These are phyloP conservation scores for Bryconaethiops microstoma DNA, from an alignment of 2,797 vertebrate genomes.

Conservation along the genomic window DNA sequence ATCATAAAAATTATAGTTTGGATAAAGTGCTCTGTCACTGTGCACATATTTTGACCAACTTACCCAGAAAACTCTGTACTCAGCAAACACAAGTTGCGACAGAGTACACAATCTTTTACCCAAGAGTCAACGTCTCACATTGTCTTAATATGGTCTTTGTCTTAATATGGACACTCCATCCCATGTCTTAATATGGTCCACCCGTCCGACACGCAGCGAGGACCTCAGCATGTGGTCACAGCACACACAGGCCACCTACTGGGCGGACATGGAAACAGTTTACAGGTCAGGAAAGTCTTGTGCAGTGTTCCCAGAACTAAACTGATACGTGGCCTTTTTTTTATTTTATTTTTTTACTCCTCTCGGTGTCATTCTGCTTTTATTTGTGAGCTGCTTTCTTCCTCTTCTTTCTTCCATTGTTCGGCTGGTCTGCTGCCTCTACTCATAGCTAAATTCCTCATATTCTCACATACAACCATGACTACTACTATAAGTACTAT, in stretches of 20 bases:
- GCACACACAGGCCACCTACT: neutral
- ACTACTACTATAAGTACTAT: no score
- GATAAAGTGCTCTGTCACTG: constrained; percentile 41
- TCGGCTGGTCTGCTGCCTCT: no score
- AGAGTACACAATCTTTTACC: constrained; percentile 66
- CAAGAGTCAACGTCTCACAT: constrained; percentile 70
- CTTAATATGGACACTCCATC: constrained; percentile 84
- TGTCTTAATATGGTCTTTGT: constrained; percentile 83
- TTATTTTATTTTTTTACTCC: no score
- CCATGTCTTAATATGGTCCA: constrained; percentile 79
- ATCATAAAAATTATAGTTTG: constrained; percentile 47
- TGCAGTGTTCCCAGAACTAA: no score
- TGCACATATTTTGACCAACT: constrained; percentile 60
- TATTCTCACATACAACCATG: no score
- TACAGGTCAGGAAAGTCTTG: no score
- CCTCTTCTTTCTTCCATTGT: no score
- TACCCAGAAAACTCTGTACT: constrained; percentile 68
- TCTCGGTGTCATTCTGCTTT: no score
- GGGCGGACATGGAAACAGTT: neutral
- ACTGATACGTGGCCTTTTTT: no score
- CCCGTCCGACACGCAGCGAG: constrained; percentile 10
- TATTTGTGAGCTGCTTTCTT: no score
- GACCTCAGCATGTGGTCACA: neutral
- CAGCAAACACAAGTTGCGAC: constrained; percentile 72
- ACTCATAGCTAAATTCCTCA: no score